Evolutionary conservation across 2,888 invertebrate genomes (phyloP).

Genomic region (Xestia sexstrigata): DNA sequence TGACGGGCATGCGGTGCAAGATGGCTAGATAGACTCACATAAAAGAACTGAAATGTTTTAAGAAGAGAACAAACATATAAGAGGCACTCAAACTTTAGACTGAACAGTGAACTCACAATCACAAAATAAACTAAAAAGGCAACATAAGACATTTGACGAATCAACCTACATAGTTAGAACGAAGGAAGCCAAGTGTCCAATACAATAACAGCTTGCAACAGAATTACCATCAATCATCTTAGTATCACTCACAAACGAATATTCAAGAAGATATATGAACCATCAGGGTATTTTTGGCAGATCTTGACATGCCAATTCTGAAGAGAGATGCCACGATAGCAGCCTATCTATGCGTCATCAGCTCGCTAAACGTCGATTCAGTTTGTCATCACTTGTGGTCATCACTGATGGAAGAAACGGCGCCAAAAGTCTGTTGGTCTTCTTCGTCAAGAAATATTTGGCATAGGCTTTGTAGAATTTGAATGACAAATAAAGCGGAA

Average conservation of each 20-base stretch:
- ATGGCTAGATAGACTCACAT: not conserved
- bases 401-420: not conserved
- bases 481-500: not conserved
- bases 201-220: conserved; percentile 24
- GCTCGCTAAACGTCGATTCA: conserved; percentile 13
- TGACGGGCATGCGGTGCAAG: not conserved
- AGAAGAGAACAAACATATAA: too few relatives aligned
- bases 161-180: not conserved
- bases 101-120: not conserved
- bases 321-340: conserved; percentile 21
- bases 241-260: conserved; percentile 1
- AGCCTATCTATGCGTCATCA: conserved; percentile 37
- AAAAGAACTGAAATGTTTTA: not conserved
- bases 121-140: not conserved
- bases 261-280: conserved; percentile 35
- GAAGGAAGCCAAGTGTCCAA: conserved; percentile 16
- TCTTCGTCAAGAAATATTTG: conserved; percentile 14
- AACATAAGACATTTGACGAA: not conserved
- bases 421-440: conserved; percentile 7
- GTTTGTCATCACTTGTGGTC: conserved; percentile 29
- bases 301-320: conserved; percentile 31
- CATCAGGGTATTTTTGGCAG: conserved; percentile 30
- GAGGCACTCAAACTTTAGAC: not conserved
- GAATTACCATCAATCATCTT: conserved; percentile 12
- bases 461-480: conserved; percentile 19